Evolutionary conservation across 2,797 vertebrate species (phyloP).

Genomic region (Percopsis omiscomaycus): DNA sequence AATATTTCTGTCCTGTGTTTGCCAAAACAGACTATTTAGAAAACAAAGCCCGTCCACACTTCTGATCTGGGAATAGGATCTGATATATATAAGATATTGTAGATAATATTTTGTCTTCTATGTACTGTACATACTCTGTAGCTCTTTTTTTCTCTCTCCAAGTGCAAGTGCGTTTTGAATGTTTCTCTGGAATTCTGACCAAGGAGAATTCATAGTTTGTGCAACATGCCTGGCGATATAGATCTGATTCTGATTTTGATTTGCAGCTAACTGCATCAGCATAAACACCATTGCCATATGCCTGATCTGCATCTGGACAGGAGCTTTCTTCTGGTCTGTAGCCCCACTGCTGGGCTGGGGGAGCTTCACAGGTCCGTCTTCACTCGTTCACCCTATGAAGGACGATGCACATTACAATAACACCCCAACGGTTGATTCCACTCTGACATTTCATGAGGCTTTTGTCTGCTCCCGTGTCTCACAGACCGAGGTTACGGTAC

Average conservation of each 20-base stretch:
- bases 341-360: constrained; percentile 90
- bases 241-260: constrained; percentile 26
- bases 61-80: constrained; percentile 4
- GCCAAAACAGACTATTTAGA: constrained; percentile 37
- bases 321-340: constrained; percentile 86
- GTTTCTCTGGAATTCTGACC: too few species aligned
- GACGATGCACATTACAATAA: background rate
- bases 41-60: constrained; percentile 37
- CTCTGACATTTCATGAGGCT: background rate
- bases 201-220: too few species aligned
- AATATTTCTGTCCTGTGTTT: constrained; percentile 45
- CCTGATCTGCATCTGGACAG: constrained; percentile 84
- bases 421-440: background rate
- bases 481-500: constrained; percentile 86
- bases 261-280: constrained; percentile 83
- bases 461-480: constrained; percentile 6
- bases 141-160: too few species aligned
- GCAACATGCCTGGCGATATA: background rate
- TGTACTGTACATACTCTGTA: too few species aligned
- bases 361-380: constrained; percentile 85
- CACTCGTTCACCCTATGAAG: background rate
- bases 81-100: background rate
- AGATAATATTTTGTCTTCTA: background rate
- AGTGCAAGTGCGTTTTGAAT: too few species aligned
- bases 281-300: constrained; percentile 77